Percentiles rank a stretch among this genome's conserved stretches.
Evolutionary conservation across 2,113 vertebrate species (phyloP).

Genomic region (Sciurus niger): DNA sequence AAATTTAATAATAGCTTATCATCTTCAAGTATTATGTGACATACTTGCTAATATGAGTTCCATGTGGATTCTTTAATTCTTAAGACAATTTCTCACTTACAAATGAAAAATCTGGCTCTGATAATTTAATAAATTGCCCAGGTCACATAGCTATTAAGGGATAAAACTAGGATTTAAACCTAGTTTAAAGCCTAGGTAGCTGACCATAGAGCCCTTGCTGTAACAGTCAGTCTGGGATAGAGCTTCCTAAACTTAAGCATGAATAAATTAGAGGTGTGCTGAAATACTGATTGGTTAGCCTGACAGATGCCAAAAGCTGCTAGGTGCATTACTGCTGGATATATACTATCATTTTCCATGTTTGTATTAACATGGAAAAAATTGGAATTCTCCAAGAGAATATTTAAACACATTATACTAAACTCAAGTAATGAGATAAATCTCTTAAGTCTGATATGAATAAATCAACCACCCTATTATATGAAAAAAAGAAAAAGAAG

Average conservation of each 20-base stretch:
- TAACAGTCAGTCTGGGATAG: background rate
- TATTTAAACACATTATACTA: background rate
- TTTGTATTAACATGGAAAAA: background rate
- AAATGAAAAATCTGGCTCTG: background rate
- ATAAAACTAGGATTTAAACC: slow-evolving; percentile 27
- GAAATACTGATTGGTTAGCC: background rate
- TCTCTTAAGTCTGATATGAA: background rate
- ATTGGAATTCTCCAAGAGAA: background rate
- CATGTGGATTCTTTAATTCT: background rate
- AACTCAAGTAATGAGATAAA: background rate
- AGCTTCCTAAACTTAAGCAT: background rate
- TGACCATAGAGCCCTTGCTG: background rate
- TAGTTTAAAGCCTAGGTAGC: background rate
- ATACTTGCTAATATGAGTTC: background rate
- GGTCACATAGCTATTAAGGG: background rate
- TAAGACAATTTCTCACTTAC: slow-evolving; percentile 15
- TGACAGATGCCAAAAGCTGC: background rate
- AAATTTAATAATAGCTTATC: background rate
- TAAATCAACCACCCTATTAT: background rate
- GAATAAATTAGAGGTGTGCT: background rate
- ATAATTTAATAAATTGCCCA: background rate
- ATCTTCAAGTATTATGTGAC: background rate
- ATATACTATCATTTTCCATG: background rate
- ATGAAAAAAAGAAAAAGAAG: background rate
- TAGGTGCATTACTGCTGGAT: background rate